A percentile compares a stretch with the other conserved stretches of the same genome.
Conservation (phyloP, 2,113 vertebrate genomes). For the Gavia stellata region DNA sequence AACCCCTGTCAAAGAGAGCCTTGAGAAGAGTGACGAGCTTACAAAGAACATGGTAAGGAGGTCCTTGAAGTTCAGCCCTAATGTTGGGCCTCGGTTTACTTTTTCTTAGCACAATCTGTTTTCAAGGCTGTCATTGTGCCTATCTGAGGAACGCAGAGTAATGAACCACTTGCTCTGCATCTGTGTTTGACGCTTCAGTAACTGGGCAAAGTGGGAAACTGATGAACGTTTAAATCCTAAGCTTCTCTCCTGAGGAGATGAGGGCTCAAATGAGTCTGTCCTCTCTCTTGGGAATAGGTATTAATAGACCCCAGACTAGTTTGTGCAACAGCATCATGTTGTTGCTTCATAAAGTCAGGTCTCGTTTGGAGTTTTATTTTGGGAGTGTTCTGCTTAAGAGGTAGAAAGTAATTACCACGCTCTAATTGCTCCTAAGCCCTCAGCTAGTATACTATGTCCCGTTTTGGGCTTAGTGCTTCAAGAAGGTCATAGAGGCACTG, state of each 20-base stretch:
- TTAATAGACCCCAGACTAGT: neutral
- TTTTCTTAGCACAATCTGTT: neutral
- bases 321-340: neutral
- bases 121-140: neutral
- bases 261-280: neutral
- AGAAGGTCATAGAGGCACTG: neutral
- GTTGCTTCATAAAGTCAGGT: neutral
- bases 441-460: rapidly evolving
- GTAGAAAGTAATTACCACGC: neutral
- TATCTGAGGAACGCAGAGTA: neutral
- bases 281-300: neutral
- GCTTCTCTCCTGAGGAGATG: neutral
- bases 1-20: constrained; percentile 90
- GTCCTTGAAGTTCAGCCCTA: neutral
- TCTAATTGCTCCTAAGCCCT: neutral
- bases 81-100: neutral
- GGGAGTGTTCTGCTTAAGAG: neutral
- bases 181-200: neutral
- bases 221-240: neutral
- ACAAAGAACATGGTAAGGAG: constrained; percentile 93
- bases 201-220: neutral
- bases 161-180: neutral
- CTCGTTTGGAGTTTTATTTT: neutral
- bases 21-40: constrained; percentile 97
- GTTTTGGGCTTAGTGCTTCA: neutral